Evolutionary conservation across 2,113 vertebrate genomes (phyloP), one percentile per base, ranked within the genome.

Genomic region (Microcebus lehilahytsara): DNA sequence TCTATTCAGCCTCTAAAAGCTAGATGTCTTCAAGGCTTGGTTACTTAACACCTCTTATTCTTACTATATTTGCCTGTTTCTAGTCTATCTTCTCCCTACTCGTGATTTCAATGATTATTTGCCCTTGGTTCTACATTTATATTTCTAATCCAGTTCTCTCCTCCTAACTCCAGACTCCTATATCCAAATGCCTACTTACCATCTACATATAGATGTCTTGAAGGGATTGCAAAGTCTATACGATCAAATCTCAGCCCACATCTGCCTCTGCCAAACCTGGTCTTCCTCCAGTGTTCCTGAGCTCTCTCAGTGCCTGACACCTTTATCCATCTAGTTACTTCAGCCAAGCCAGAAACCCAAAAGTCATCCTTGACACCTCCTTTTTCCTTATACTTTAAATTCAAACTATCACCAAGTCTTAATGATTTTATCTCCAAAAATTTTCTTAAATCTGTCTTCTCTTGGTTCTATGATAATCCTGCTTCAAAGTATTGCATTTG

Each of bases 361-460:
- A 91, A 89, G 72, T 79, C 49, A 85, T 84, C 58, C 51, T 58
- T 79, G 9, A 67, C 9, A 88, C 20, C 34, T 78, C 80, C 85
- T 89, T 92, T 87, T 60, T 56, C 0, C 51, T 78, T 96, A 46
- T 80, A 72, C 17, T 64, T 87, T 56, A 92, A 62, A 80, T 85
- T 67, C 66, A 92, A 94, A 62, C 37, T n/a, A 93, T 56, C 53
- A 93, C 37, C 49, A 69, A 62, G 42, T 69, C 30, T 49, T 60
- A 97, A 80, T 3, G 6, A 67, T 80, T 89, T 89, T 67, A 79
- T 32, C 58, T 94, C 46, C 64, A 89, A 85, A 92, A 94, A 69
- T 30, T 64, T 78, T 84, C 46, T 37, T 58, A 85, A 85, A 37
- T 93, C 37, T 51, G 32, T 27, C 66, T 85, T 81, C 46, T 75